Conservation (phyloP, 2,888 invertebrate species). For the Allophyes oxyacanthae region DNA sequence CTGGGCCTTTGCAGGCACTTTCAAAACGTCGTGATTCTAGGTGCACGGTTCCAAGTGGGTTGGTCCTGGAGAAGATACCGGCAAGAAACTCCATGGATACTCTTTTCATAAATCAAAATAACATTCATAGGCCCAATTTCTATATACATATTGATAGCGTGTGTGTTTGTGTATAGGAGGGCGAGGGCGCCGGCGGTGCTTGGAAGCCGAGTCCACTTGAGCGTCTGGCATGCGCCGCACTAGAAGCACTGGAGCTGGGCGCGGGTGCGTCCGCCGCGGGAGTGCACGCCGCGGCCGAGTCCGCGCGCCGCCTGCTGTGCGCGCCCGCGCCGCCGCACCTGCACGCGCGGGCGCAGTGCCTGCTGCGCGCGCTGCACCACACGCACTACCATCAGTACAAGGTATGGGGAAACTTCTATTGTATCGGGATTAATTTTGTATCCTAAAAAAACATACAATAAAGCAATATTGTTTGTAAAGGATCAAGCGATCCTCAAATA, state of each 20-base stretch:
- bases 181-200: slow-evolving; percentile 69
- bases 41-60: no score
- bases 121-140: no score
- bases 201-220: slow-evolving; percentile 83
- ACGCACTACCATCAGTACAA: slow-evolving; percentile 96
- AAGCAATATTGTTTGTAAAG: slow-evolving; percentile 59
- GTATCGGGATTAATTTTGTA: no score
- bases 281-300: slow-evolving; percentile 70
- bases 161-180: slow-evolving; percentile 75
- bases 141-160: no score
- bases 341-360: slow-evolving; percentile 91
- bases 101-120: no score
- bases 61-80: no score
- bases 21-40: no score
- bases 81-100: no score
- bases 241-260: slow-evolving; percentile 82
- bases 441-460: no score
- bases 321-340: slow-evolving; percentile 81
- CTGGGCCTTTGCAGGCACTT: no score
- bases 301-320: slow-evolving; percentile 79
- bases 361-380: slow-evolving; percentile 94
- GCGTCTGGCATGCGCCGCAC: slow-evolving; percentile 81
- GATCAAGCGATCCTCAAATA: slow-evolving; percentile 96
- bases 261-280: slow-evolving; percentile 68
- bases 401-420: slow-evolving; percentile 74